Evolutionary conservation across 1,140 invertebrate species (phyloP).

Genomic region (Aphaenogaster ashmeadi): DNA sequence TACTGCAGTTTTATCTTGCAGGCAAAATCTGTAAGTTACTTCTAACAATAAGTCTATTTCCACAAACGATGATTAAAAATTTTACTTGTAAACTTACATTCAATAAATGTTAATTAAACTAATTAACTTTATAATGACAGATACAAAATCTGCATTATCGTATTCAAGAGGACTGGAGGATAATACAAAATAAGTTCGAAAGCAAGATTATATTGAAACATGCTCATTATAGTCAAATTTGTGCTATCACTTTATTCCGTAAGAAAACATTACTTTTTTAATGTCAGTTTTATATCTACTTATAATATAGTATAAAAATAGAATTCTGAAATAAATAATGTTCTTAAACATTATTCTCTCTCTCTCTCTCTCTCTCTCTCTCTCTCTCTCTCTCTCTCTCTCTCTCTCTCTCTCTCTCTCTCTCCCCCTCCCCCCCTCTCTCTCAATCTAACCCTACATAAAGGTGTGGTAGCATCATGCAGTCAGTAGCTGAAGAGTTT

Average conservation of each 20-base stretch:
- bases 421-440: too few species aligned
- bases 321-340: not conserved
- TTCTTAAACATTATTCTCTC: not conserved
- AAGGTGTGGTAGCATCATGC: too few species aligned
- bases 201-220: slow-evolving; percentile 25
- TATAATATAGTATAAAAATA: not conserved
- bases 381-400: too few species aligned
- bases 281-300: not conserved
- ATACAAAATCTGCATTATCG: slow-evolving; percentile 4
- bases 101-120: not conserved
- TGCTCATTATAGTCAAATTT: not conserved
- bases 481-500: too few species aligned
- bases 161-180: slow-evolving; percentile 36
- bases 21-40: slow-evolving; percentile 22
- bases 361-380: too few species aligned
- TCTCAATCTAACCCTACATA: too few species aligned
- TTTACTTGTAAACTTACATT: not conserved
- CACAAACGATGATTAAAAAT: not conserved
- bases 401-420: too few species aligned
- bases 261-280: slow-evolving; percentile 5
- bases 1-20: not conserved
- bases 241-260: not conserved
- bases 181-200: slow-evolving; percentile 31
- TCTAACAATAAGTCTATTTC: not conserved
- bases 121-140: slow-evolving; percentile 15